These are phyloP conservation scores for Oppia nitens DNA, from an alignment of 1,140 invertebrate genomes.

Conservation along the genomic window DNA sequence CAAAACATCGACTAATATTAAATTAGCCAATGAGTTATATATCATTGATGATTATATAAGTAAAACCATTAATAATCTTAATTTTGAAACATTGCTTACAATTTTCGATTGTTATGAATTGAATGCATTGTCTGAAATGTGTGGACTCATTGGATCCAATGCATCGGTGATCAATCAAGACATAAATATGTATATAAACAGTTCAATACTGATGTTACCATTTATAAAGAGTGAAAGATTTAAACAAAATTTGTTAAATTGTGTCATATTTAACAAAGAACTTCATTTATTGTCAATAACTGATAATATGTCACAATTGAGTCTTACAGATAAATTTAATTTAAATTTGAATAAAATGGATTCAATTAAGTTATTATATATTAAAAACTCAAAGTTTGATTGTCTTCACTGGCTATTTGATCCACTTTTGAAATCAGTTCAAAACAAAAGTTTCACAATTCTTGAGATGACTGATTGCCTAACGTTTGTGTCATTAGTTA, in stretches of 20 bases:
- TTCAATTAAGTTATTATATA: constrained; percentile 3
- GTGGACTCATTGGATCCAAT: background rate
- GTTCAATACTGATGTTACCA: constrained; percentile 50
- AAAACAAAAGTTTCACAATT: background rate
- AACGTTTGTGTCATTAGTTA: background rate
- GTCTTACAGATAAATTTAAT: background rate
- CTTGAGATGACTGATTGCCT: background rate
- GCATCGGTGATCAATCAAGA: background rate
- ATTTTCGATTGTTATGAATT: background rate
- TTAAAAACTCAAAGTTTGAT: constrained; percentile 7
- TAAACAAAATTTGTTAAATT: constrained; percentile 1
- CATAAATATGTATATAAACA: background rate
- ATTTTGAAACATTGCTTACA: background rate
- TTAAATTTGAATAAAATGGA: too few relatives aligned
- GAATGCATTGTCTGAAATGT: background rate
- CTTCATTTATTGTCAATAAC: background rate
- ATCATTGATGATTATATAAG: background rate
- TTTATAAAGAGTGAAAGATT: constrained; percentile 39
- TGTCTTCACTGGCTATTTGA: constrained; percentile 13
- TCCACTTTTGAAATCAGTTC: constrained; percentile 5
- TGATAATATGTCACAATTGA: background rate
- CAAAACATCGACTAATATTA: background rate
- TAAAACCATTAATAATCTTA: background rate
- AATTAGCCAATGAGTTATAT: background rate
- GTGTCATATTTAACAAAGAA: background rate